Evolutionary conservation across 1,140 invertebrate genomes (phyloP), one percentile per base, ranked within the genome.

Genomic region (Drosophila ambigua): DNA sequence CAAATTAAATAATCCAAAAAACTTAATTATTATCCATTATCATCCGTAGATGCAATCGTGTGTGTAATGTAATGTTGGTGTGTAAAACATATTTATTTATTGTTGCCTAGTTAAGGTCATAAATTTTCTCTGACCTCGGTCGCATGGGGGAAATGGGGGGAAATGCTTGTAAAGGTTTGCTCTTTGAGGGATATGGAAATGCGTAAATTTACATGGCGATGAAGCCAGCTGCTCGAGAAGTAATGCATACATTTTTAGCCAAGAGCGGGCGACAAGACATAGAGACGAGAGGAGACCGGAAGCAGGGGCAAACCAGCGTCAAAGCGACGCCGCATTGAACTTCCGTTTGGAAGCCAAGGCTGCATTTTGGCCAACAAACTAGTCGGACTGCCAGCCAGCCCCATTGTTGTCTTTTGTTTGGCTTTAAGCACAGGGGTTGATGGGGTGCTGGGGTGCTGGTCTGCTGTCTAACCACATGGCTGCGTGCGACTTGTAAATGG

Each of bases 341-440:
- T 85, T 85, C 81, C 81, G 82, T 52, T 78, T 72, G 78, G 73
- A 67, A 82, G 74, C 65, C 81, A 85, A 85, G 81, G 81, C 78
- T 85, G 74, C 59, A 51, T 54, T 67, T 85, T 87, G 78, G 82
- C 78, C 72, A 77, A 73, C 63, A 69, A 46, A n/a, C 57, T 28
- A 43, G 50, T 45, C 69, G 55, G 58, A 50, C 68, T 50, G 52
- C 62, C n/a, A 71, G 55, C 50, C 57, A 52, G 44, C 11, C 28
- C 31, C 39, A 64, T 85, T 81, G 64, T 44, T 64, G 55, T 50
- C 62, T 73, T 77, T 72, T 81, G 67, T 82, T 77, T 52, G 72
- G 48, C 63, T 45, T 64, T 58, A 64, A 71, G 35, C 11, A 39
- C 35, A 39, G 4, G 60, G 48, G 49, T 53, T 43, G 13, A 48